These are phyloP conservation scores for Eulemur coronatus DNA, from an alignment of 2,797 vertebrate genomes.

Conservation along the genomic window DNA sequence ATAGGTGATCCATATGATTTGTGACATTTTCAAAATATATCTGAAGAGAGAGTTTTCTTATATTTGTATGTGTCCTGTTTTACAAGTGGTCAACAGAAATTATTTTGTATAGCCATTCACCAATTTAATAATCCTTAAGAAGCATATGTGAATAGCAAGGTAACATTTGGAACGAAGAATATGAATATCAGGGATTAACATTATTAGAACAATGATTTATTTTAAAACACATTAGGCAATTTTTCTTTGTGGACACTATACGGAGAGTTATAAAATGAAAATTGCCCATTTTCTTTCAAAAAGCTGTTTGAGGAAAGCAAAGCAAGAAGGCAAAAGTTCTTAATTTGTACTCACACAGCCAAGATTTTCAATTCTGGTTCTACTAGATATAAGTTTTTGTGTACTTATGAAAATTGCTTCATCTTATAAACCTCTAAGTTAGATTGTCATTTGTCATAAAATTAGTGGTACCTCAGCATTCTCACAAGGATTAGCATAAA, in stretches of 20 bases:
- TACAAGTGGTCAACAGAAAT: neutral
- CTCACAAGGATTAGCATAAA: neutral
- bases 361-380: neutral
- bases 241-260: neutral
- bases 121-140: neutral
- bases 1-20: neutral
- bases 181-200: neutral
- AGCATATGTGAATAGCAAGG: neutral
- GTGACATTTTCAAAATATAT: slow-evolving; percentile 3
- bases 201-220: neutral
- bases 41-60: neutral
- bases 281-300: neutral
- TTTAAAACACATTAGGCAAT: neutral
- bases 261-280: neutral
- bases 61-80: neutral
- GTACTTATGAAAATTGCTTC: neutral
- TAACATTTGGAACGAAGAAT: neutral
- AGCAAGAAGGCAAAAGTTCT: neutral
- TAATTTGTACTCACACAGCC: neutral
- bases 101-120: neutral
- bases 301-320: neutral
- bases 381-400: neutral
- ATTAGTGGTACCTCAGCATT: neutral
- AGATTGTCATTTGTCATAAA: neutral
- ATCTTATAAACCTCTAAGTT: neutral